A percentile compares a stretch with the other conserved stretches of the same genome.
Evolutionary conservation across 2,797 vertebrate species (phyloP).

Genomic region (Decapterus maruadsi): DNA sequence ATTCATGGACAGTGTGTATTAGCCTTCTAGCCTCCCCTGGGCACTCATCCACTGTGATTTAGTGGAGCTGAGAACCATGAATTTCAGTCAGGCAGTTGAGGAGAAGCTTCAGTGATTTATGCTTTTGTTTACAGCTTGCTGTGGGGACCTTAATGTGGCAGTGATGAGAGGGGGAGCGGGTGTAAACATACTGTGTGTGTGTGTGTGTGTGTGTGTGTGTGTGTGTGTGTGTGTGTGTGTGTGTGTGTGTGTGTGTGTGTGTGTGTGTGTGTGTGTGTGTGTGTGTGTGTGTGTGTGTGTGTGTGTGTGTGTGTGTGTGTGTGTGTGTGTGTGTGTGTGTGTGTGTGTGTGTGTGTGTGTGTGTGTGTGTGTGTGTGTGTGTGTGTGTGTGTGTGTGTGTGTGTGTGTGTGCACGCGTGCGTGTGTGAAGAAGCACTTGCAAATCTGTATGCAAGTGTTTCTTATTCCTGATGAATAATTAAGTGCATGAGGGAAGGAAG

Average conservation of each 20-base stretch:
- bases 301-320: neutral
- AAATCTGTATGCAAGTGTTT: conserved; percentile 4
- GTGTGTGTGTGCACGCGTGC: neutral
- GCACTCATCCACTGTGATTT: conserved; percentile 70
- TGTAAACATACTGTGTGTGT: conserved; percentile 9
- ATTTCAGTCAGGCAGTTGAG: conserved; percentile 69
- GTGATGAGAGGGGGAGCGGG: conserved; percentile 40
- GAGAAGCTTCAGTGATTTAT: conserved; percentile 69
- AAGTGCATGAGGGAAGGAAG: neutral
- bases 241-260: neutral
- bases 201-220: neutral
- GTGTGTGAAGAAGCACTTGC: neutral
- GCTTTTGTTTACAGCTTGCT: conserved; percentile 68
- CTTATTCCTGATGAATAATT: conserved; percentile 29
- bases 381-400: neutral
- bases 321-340: neutral
- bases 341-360: neutral
- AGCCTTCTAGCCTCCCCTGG: conserved; percentile 53
- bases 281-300: neutral
- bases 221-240: too few relatives aligned
- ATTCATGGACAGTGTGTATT: conserved; percentile 70
- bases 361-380: neutral
- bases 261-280: neutral
- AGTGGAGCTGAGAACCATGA: conserved; percentile 61
- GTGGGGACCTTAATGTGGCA: conserved; percentile 58